Conservation (phyloP, 2,797 vertebrate genomes). For the Triplophysa bombifrons region DNA sequence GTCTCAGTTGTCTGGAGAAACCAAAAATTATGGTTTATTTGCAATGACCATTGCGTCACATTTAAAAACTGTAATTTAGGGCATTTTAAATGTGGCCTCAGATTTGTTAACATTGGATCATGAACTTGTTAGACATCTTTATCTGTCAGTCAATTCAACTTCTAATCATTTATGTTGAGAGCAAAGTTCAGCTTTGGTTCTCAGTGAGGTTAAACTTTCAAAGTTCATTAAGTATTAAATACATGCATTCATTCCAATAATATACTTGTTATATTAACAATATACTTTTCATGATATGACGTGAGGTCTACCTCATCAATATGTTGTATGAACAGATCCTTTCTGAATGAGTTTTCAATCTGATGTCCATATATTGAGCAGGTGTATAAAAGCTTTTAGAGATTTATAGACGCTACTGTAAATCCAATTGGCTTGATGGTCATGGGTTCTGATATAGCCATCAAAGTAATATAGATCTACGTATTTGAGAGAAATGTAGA, state of each 20-base stretch:
- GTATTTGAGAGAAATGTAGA: background rate
- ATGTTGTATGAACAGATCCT: background rate
- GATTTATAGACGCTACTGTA: conserved; percentile 12
- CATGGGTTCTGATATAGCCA: conserved; percentile 1
- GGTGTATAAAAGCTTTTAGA: conserved; percentile 49
- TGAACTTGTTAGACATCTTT: conserved; percentile 30
- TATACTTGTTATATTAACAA: too few relatives aligned
- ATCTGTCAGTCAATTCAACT: background rate
- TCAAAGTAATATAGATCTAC: background rate
- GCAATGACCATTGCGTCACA: background rate
- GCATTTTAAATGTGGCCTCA: background rate
- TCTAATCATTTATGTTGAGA: conserved; percentile 36
- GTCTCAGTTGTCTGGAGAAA: background rate
- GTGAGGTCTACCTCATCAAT: background rate
- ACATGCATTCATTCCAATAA: background rate
- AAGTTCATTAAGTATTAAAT: background rate
- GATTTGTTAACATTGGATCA: conserved; percentile 14
- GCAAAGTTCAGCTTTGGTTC: conserved; percentile 24
- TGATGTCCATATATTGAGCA: conserved; percentile 39
- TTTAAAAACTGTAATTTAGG: conserved; percentile 3
- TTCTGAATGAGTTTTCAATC: background rate
- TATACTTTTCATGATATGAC: background rate
- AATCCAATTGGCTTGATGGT: conserved; percentile 25
- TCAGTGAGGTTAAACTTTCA: conserved; percentile 2
- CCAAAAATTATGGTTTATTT: conserved; percentile 4